phyloP scores from a whole-genome alignment of 2,797 vertebrate genomes.

The Tauraco hartlaubi region DNA sequence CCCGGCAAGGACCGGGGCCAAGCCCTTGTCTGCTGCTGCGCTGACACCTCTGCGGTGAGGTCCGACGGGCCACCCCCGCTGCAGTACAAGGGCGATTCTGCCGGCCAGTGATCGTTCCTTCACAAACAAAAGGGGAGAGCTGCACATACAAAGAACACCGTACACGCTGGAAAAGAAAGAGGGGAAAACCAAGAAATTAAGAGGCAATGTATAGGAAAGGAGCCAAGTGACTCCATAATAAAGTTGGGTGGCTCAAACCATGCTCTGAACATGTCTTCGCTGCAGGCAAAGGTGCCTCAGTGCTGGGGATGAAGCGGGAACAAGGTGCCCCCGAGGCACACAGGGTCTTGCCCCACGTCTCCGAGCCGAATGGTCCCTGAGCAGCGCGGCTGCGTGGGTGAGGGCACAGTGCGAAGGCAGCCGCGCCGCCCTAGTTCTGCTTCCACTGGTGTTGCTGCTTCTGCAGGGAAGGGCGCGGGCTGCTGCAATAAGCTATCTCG shows the following conservation, averaged over 20 bases:
- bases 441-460: neutral
- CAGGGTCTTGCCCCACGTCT: accelerated
- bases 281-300: accelerated
- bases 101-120: neutral
- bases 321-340: neutral
- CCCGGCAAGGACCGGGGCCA: neutral
- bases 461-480: neutral
- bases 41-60: neutral
- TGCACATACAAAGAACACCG: neutral
- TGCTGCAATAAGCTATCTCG: slow-evolving; percentile 56
- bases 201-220: neutral
- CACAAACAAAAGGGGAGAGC: neutral
- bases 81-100: neutral
- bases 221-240: neutral
- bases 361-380: accelerated
- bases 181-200: neutral
- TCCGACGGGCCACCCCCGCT: neutral
- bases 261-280: neutral
- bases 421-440: neutral
- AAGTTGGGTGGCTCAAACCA: neutral
- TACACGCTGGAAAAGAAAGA: neutral
- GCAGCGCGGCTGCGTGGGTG: accelerated
- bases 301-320: neutral
- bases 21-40: neutral
- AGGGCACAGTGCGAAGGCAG: neutral